phyloP scores from a whole-genome alignment of 2,888 invertebrate species.

The Lissocephala sabroskyi region DNA sequence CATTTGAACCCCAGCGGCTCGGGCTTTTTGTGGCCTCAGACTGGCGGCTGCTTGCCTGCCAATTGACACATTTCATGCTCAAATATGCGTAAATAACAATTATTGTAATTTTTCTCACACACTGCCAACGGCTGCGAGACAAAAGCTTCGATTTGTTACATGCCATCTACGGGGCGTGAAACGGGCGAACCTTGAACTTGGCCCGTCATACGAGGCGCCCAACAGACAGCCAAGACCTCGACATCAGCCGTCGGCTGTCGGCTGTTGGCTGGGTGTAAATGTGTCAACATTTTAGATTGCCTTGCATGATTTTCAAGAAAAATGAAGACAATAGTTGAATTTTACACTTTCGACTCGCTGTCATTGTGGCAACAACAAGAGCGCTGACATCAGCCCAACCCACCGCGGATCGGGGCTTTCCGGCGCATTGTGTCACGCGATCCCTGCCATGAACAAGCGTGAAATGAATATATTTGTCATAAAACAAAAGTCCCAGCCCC shows the following conservation, averaged over 20 bases:
- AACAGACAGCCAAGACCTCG: constrained; percentile 6
- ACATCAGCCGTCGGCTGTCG: constrained; percentile 2
- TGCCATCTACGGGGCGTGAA: not conserved
- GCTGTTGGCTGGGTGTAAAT: constrained; percentile 17
- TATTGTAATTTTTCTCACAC: constrained; percentile 44
- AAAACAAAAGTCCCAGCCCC: constrained; percentile 45
- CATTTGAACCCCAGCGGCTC: not conserved
- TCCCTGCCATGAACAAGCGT: constrained; percentile 53
- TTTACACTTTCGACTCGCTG: constrained; percentile 44
- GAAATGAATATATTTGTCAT: constrained; percentile 62
- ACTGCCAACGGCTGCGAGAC: constrained; percentile 28
- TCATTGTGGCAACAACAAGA: constrained; percentile 10
- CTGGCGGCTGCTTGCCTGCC: constrained; percentile 22
- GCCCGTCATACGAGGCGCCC: constrained; percentile 38
- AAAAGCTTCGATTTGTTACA: constrained; percentile 43
- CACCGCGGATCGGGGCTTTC: not conserved
- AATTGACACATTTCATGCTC: constrained; percentile 56
- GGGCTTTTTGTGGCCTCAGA: not conserved
- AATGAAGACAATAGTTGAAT: constrained; percentile 61
- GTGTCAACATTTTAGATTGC: constrained; percentile 59
- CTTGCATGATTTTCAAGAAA: constrained; percentile 64
- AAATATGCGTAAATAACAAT: constrained; percentile 63
- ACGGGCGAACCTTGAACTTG: constrained; percentile 53
- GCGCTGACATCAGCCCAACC: constrained; percentile 4
- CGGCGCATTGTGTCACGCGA: constrained; percentile 53